Conservation (phyloP, 2,888 invertebrate genomes). For the Apotomis capreana region DNA sequence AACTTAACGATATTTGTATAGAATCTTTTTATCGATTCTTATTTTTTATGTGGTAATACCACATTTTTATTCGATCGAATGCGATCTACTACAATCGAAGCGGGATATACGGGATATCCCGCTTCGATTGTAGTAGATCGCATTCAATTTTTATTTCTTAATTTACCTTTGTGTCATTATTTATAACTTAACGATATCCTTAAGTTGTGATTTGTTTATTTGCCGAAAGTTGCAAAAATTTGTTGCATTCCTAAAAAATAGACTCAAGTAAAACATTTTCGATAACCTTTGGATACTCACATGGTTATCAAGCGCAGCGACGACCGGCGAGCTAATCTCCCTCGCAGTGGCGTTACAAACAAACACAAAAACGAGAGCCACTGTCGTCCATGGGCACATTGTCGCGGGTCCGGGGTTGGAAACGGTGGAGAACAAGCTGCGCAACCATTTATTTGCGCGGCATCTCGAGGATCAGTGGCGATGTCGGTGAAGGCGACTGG, state of each 20-base stretch:
- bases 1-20: too few relatives aligned
- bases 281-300: conserved; percentile 59
- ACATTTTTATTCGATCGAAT: too few relatives aligned
- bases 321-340: conserved; percentile 63
- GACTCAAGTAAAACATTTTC: too few relatives aligned
- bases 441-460: conserved; percentile 75
- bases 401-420: conserved; percentile 60
- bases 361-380: conserved; percentile 73
- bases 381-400: conserved; percentile 79
- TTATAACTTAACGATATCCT: too few relatives aligned
- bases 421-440: conserved; percentile 50
- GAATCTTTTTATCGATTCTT: too few relatives aligned
- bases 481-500: conserved; percentile 68
- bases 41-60: too few relatives aligned
- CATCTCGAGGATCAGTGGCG: conserved; percentile 75
- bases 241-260: too few relatives aligned
- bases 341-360: conserved; percentile 59
- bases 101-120: too few relatives aligned
- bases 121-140: too few relatives aligned
- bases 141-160: too few relatives aligned
- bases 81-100: too few relatives aligned
- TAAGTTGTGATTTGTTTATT: not conserved
- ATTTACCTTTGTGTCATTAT: too few relatives aligned
- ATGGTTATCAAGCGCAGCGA: conserved; percentile 64
- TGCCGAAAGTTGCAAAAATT: not conserved